Base-by-base conservation (phyloP, 2,113 vertebrate genomes). In the Dinomys branickii region DNA sequence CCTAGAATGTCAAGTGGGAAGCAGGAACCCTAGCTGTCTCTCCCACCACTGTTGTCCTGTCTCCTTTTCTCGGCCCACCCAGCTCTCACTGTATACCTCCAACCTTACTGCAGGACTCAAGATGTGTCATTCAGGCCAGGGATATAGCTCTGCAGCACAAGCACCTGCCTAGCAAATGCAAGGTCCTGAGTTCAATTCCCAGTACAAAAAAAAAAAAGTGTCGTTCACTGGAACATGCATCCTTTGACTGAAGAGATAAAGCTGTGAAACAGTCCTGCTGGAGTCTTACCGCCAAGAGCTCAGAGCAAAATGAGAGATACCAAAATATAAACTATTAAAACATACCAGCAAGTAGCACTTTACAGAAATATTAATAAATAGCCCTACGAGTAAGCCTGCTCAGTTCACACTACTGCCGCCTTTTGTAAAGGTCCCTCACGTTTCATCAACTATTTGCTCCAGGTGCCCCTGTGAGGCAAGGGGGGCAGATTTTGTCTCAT, bases 331-430 rank as follows among this genome's bases (percentile, higher is more conserved):
- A 92, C 10, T 88, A 38, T 90, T 33, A 89, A 47, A 95, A 89
- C 69, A 90, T 30, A 28, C 28, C 28, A 71, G 30, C 44, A 81
- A 86, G 28, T 67, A 38, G 58, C 59, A 52, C 67, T 88, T 67
- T 94, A 91, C 59, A 95, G 41, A 94, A 95, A 90, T 91, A 91
- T 85, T 91, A 95, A 90, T 77, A 87, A 78, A 80, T 14, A 96
- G 54, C 56, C 87, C 30, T 16, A 69, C 93, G 17, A 96, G 85
- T 81, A 80, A 85, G 6, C 41, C 63, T 16, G 67, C 11, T 88
- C 56, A 11, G 38, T 92, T 97, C 52, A 92, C 33, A 94, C 5
- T 82, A 50, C 33, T 78, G 22, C 65, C 81, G 65, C 69, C 44
- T 91, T 77, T 91, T 19, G 22, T 93, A 94, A 81, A 94, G 61